A percentile compares a stretch with the other conserved stretches of the same genome.
Conservation (phyloP, 2,888 invertebrate genomes). For the Fragum whitleyi region DNA sequence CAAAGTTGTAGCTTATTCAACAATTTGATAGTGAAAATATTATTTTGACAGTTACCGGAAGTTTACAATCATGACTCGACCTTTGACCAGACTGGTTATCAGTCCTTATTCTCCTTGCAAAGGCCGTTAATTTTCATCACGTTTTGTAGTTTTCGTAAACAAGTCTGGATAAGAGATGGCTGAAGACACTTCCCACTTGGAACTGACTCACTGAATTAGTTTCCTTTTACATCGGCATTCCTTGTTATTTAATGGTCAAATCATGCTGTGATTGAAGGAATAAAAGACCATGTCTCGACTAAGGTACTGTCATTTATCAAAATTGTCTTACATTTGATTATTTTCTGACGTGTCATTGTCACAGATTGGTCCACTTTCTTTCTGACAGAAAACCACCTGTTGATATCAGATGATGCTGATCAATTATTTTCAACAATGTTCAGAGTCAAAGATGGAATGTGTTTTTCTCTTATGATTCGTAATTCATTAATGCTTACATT, state of each 20-base stretch:
- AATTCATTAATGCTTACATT: no score
- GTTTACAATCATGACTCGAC: constrained; percentile 29
- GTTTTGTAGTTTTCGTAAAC: neutral
- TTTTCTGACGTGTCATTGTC: neutral
- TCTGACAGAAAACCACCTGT: neutral
- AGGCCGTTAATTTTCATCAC: neutral
- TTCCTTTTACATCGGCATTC: constrained; percentile 4
- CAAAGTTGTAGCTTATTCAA: no score
- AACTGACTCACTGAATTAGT: constrained; percentile 24
- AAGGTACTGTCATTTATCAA: constrained; percentile 24
- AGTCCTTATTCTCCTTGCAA: neutral
- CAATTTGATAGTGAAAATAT: no score
- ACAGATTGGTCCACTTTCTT: constrained; percentile 3
- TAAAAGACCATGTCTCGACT: constrained; percentile 33
- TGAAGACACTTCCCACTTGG: constrained; percentile 66
- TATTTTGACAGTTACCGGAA: constrained; percentile 23
- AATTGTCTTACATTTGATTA: neutral
- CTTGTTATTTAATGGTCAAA: neutral
- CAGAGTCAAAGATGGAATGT: no score
- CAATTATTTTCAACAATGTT: no score
- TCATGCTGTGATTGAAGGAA: neutral
- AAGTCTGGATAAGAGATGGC: constrained; percentile 41
- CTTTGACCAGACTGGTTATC: constrained; percentile 34
- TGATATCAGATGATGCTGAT: neutral
- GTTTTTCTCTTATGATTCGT: no score